Evolutionary conservation across 1,140 invertebrate species (phyloP).

Genomic region (Pogonognathellus flavescens): DNA sequence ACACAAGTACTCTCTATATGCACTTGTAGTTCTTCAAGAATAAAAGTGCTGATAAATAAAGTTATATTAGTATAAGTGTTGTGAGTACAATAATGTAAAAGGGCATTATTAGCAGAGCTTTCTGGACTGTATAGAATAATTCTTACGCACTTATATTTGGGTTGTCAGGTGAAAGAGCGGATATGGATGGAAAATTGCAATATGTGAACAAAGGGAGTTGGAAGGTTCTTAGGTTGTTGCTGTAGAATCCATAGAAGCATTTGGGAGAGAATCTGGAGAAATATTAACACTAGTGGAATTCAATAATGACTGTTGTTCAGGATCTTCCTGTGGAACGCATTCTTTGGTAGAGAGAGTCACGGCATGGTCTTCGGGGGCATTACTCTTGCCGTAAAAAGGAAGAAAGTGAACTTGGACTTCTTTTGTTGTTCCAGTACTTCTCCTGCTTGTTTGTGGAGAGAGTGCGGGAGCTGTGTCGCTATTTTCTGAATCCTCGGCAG

Average conservation of each 20-base stretch:
- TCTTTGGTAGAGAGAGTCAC: conserved; percentile 25
- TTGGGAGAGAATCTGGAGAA: background rate
- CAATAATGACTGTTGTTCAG: conserved; percentile 41
- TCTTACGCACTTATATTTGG: too few relatives aligned
- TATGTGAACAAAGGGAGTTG: background rate
- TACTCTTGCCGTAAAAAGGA: conserved; percentile 28
- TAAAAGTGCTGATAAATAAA: too few relatives aligned
- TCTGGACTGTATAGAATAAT: too few relatives aligned
- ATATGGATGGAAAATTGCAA: conserved; percentile 4
- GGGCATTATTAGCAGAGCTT: too few relatives aligned
- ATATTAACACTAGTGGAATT: conserved; percentile 17
- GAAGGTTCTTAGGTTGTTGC: too few relatives aligned
- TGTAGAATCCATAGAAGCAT: too few relatives aligned
- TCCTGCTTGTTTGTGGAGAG: background rate
- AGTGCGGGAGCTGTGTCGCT: background rate
- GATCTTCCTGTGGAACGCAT: conserved; percentile 36
- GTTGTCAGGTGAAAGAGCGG: conserved; percentile 8
- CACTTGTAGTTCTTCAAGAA: too few relatives aligned
- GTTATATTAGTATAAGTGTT: too few relatives aligned
- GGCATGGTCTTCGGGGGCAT: conserved; percentile 4
- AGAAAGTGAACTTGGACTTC: conserved; percentile 35
- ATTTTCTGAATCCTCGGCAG: background rate
- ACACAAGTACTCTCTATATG: too few relatives aligned
- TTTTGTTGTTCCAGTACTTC: conserved; percentile 2
- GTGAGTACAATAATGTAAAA: too few relatives aligned